These are phyloP conservation scores for Saturnia pavonia DNA, from an alignment of 2,888 invertebrate species.

Conservation along the genomic window DNA sequence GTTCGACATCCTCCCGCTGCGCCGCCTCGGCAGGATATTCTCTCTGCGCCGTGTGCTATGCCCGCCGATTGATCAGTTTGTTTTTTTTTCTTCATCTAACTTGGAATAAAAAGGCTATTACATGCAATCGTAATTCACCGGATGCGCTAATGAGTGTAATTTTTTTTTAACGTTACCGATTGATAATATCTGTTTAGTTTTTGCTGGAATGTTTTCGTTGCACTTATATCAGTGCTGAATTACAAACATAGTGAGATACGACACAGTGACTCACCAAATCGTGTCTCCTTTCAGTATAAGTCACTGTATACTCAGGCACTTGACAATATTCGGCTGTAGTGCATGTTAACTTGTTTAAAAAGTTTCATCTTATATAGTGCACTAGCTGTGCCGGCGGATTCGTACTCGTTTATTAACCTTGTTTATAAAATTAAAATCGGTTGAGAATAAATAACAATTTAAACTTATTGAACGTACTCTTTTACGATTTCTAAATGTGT, in stretches of 20 bases:
- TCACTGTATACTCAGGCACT: neutral
- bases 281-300: neutral
- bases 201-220: conserved; percentile 67
- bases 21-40: conserved; percentile 71
- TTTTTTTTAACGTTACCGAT: conserved; percentile 64
- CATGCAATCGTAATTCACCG: conserved; percentile 75
- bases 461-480: too few species aligned
- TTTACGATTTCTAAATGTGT: too few species aligned
- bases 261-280: neutral
- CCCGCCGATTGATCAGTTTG: conserved; percentile 65
- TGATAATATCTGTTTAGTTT: conserved; percentile 57
- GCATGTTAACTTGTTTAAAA: too few species aligned
- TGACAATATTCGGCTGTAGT: neutral
- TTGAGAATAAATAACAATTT: too few species aligned
- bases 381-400: too few species aligned
- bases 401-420: too few species aligned
- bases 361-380: too few species aligned
- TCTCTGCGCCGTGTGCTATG: conserved; percentile 65
- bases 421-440: too few species aligned
- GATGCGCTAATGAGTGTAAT: conserved; percentile 79
- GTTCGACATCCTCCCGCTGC: conserved; percentile 55
- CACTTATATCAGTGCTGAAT: conserved; percentile 42
- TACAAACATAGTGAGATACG: neutral
- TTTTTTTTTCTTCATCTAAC: conserved; percentile 60
- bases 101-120: conserved; percentile 62